Conservation (phyloP, 2,888 invertebrate species). For the Nomada lathburiana region DNA sequence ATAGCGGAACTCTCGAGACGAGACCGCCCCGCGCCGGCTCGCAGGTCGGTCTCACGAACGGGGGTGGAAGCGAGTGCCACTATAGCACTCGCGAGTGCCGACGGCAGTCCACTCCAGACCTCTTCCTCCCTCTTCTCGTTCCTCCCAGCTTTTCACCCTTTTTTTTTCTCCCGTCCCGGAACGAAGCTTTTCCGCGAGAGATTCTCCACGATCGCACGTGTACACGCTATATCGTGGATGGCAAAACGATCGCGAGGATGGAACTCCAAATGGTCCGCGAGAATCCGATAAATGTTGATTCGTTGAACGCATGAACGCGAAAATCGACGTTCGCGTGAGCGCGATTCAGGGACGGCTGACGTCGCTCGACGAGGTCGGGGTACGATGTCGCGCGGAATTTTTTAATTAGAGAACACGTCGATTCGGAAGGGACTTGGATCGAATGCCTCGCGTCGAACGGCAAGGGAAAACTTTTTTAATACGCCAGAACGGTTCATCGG, state of each 20-base stretch:
- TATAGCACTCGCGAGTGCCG: conserved; percentile 67
- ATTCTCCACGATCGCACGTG: conserved; percentile 47
- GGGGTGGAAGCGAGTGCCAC: conserved; percentile 66
- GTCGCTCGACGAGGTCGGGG: neutral
- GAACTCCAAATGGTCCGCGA: neutral
- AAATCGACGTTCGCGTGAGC: conserved; percentile 1
- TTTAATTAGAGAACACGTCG: conserved; percentile 49
- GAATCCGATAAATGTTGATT: neutral
- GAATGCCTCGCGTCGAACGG: conserved; percentile 27
- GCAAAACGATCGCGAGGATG: conserved; percentile 41
- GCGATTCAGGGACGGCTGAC: neutral
- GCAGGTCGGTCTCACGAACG: conserved; percentile 42
- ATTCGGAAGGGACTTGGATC: conserved; percentile 33
- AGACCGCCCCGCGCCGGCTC: conserved; percentile 41
- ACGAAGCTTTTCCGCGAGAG: conserved; percentile 42
- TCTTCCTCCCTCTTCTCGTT: conserved; percentile 51
- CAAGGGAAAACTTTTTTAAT: conserved; percentile 60
- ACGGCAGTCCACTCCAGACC: conserved; percentile 71
- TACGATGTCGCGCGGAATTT: conserved; percentile 44
- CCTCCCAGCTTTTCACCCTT: conserved; percentile 23
- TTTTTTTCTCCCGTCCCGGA: conserved; percentile 29
- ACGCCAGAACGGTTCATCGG: conserved; percentile 30
- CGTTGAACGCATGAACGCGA: conserved; percentile 1
- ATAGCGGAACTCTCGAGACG: conserved; percentile 65
- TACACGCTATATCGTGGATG: neutral